A percentile compares a stretch with the other conserved stretches of the same genome.
phyloP scores from a whole-genome alignment of 2,888 invertebrate genomes.

The Eucera pruinosa region DNA sequence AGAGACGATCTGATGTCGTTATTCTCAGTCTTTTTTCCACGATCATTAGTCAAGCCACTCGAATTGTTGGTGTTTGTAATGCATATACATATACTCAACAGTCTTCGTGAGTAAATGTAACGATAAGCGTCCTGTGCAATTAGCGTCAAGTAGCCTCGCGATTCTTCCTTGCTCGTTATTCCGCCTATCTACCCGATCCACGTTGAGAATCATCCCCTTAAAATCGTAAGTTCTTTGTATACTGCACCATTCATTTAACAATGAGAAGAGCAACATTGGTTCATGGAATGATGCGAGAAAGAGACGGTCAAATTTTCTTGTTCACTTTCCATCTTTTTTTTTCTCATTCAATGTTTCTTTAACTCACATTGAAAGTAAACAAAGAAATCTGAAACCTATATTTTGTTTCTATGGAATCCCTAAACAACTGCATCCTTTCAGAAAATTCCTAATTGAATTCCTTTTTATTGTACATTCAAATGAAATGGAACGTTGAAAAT shows the following conservation, averaged over 20 bases:
- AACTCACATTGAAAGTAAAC: constrained; percentile 7
- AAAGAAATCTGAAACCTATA: constrained; percentile 5
- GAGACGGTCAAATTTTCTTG: constrained; percentile 13
- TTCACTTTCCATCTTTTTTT: background rate
- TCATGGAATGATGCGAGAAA: constrained; percentile 6
- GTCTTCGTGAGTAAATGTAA: constrained; percentile 59
- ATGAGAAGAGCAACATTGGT: constrained; percentile 54
- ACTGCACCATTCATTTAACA: constrained; percentile 55
- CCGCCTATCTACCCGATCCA: constrained; percentile 48
- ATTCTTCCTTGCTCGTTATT: constrained; percentile 66
- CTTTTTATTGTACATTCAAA: background rate
- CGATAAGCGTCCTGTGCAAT: constrained; percentile 67
- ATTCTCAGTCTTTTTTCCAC: constrained; percentile 48
- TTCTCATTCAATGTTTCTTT: constrained; percentile 5
- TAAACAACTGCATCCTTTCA: background rate
- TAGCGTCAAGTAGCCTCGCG: constrained; percentile 66
- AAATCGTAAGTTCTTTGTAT: constrained; percentile 50
- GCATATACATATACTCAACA: constrained; percentile 35
- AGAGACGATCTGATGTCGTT: constrained; percentile 46
- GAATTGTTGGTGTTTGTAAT: constrained; percentile 40
- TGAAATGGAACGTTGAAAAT: background rate
- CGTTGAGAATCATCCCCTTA: constrained; percentile 51
- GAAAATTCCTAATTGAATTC: constrained; percentile 3
- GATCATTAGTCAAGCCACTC: constrained; percentile 56
- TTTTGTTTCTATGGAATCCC: background rate